phyloP scores from a whole-genome alignment of 1,140 invertebrate genomes.

The Copidosoma floridanum region DNA sequence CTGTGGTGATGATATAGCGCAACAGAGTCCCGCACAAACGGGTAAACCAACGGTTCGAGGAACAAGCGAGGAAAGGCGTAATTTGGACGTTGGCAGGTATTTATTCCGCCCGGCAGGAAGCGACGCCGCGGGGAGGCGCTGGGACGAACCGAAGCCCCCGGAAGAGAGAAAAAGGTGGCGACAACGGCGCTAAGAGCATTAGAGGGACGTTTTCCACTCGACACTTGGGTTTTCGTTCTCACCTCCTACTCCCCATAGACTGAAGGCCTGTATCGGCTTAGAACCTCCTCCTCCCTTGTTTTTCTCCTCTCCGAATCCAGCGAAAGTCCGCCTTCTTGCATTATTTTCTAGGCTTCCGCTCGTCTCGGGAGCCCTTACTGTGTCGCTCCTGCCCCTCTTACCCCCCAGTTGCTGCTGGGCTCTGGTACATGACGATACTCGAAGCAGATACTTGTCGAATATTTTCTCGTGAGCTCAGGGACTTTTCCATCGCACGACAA shows the following conservation, averaged over 20 bases:
- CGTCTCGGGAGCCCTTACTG: neutral
- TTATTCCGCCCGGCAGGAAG: conserved; percentile 41
- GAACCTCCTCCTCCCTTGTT: conserved; percentile 35
- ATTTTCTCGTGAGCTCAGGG: conserved; percentile 36
- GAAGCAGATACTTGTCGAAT: too few species aligned
- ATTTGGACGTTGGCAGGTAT: conserved; percentile 54
- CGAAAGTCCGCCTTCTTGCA: too few species aligned
- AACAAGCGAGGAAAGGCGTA: conserved; percentile 32
- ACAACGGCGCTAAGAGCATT: conserved; percentile 54
- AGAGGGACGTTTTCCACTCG: conserved; percentile 55
- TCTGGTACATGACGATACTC: too few species aligned
- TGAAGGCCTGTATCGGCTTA: conserved; percentile 55
- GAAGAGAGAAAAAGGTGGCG: too few species aligned
- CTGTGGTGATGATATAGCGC: too few species aligned
- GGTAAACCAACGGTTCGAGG: conserved; percentile 16
- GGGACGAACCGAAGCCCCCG: too few species aligned
- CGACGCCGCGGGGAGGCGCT: conserved; percentile 32
- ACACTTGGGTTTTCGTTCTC: conserved; percentile 53
- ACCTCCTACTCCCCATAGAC: conserved; percentile 46
- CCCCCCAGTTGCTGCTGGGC: too few species aligned
- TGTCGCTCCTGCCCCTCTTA: too few species aligned
- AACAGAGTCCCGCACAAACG: conserved; percentile 5
- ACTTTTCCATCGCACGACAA: conserved; percentile 35
- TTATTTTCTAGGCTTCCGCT: conserved; percentile 2
- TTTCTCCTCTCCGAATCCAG: neutral